Percentiles rank a stretch among this genome's conserved stretches.
Evolutionary conservation across 2,888 invertebrate genomes (phyloP).

Genomic region (Heliconius cydno): DNA sequence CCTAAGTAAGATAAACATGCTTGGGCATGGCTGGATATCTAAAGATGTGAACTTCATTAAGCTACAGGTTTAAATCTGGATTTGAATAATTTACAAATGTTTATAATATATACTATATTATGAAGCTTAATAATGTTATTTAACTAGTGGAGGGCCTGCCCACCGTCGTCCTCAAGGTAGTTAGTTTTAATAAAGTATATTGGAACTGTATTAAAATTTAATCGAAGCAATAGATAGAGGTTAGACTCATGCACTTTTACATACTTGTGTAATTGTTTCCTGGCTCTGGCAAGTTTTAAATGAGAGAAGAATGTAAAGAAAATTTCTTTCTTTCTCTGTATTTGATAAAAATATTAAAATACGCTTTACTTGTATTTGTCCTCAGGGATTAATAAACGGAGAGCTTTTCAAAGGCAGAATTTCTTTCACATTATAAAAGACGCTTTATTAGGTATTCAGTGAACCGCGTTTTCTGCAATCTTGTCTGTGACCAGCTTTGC

Average conservation of each 20-base stretch:
- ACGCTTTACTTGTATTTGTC: background rate
- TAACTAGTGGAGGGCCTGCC: no score
- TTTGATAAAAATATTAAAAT: background rate
- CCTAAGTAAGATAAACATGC: background rate
- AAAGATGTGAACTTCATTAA: conserved; percentile 3
- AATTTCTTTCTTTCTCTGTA: background rate
- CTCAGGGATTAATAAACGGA: background rate
- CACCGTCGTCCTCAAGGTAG: background rate
- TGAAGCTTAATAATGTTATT: no score
- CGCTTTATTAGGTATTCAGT: conserved; percentile 15
- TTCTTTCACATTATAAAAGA: conserved; percentile 12
- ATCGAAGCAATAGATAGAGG: no score
- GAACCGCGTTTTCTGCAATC: conserved; percentile 8
- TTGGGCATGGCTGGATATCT: background rate
- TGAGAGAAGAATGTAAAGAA: background rate
- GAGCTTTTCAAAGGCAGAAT: background rate
- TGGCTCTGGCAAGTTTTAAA: background rate
- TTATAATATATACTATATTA: no score
- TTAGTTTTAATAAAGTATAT: background rate
- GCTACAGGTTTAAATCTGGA: no score
- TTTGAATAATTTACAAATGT: no score
- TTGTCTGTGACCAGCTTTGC: background rate
- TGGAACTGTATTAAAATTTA: background rate
- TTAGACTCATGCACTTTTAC: background rate
- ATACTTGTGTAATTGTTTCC: background rate